Conservation (phyloP, 2,113 vertebrate genomes). For the Cavia aperea region DNA sequence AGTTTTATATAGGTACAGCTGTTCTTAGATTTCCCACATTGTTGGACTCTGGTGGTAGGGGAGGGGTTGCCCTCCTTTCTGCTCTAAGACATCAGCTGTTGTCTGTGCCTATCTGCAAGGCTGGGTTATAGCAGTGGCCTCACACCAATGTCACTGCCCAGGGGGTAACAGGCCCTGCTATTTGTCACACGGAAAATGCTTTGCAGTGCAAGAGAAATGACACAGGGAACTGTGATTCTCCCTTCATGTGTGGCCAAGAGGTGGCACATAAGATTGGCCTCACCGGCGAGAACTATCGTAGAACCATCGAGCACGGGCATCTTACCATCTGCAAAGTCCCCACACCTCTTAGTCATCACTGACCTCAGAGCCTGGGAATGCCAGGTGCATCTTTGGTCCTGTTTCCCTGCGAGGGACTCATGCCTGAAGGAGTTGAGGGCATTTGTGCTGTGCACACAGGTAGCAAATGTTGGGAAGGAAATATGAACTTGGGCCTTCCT, state of each 20-base stretch:
- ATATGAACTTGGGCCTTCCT: not conserved
- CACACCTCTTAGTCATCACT: not conserved
- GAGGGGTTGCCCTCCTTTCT: not conserved
- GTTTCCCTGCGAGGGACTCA: not conserved
- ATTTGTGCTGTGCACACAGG: not conserved
- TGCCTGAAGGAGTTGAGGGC: not conserved
- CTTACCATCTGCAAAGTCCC: not conserved
- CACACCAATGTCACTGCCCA: not conserved
- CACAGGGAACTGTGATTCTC: not conserved
- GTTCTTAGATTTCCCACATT: rapidly evolving
- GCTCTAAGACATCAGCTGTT: not conserved
- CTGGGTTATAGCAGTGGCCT: not conserved
- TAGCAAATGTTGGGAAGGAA: not conserved
- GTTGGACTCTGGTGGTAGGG: no score
- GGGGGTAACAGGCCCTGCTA: not conserved
- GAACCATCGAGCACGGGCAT: not conserved
- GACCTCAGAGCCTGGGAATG: not conserved
- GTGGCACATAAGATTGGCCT: rapidly evolving
- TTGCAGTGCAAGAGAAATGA: not conserved
- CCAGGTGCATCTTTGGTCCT: not conserved
- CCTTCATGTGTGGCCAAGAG: not conserved
- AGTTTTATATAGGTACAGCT: rapidly evolving
- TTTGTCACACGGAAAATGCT: not conserved
- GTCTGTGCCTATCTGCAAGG: not conserved
- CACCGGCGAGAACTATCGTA: rapidly evolving